Base-by-base conservation (phyloP, 2,888 invertebrate genomes). In the Nephrotoma guestfalica region DNA sequence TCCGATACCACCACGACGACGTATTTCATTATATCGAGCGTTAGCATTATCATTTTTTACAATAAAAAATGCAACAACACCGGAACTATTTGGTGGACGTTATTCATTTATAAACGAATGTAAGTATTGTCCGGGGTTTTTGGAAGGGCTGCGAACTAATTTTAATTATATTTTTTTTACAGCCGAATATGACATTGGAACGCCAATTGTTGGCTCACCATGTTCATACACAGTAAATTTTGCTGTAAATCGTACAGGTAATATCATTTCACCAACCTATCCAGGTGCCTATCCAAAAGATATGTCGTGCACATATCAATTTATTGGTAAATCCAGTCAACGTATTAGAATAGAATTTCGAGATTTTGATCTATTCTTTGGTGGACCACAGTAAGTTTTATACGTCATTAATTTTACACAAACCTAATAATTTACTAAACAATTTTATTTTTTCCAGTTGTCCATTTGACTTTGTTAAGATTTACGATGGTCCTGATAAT, bases 251-350 rank as follows among this genome's bases (percentile, higher is more conserved):
- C 95, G 95, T 90, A 95, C 95, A 88, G 99, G 99, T 86, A 94
- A 95, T 90, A 95, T 99, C 90, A 93, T 98, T 90, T 98, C 99
- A 87, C 99, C 99, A 88, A 99, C 99, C 88, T 99, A 99, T 93
- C 99, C 99, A 88, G 99, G 99, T 89, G 96, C 98, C 90, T 99
- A 99, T 93, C 99, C 99, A 89, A 99, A 99, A 93, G 97, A 98
- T 92, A 94, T 98, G 90, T 94, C 94, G 89, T 99, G 99, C 93
- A 95, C 95, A 92, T 98, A 98, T 92, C 96, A 96, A 92, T 97
- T 99, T 93, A 94, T 96, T 90, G 99, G 99, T 86, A 94, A 95
- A 90, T 94, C 94, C 86, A 96, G 96, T 87, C 98, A 99, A 92
- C 93, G 99, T 90, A 97, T 99, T 89, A 95, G 98, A 88, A 94